phyloP scores from a whole-genome alignment of 2,888 invertebrate species.

The Eucriotettix oculatus region DNA sequence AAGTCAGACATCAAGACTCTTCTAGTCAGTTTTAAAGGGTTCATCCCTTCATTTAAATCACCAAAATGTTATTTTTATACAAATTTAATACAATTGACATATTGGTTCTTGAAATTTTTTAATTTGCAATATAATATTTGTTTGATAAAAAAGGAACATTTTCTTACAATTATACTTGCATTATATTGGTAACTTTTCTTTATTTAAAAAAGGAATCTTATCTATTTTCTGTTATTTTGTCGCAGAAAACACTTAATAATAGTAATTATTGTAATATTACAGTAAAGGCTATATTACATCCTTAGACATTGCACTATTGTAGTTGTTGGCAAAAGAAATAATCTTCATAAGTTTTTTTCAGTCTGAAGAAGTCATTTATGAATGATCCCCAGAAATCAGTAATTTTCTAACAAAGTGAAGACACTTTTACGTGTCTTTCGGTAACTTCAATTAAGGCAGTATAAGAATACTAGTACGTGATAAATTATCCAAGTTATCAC shows the following conservation, averaged over 20 bases:
- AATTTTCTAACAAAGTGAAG: background rate
- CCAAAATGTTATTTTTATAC: background rate
- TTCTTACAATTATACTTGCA: slow-evolving; percentile 7
- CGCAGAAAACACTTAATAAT: slow-evolving; percentile 3
- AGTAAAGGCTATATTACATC: slow-evolving; percentile 6
- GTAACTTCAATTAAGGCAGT: slow-evolving; percentile 11
- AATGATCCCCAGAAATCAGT: background rate
- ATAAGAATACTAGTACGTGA: slow-evolving; percentile 9
- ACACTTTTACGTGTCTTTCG: slow-evolving; percentile 2
- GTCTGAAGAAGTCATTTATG: no score
- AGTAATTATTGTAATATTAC: slow-evolving; percentile 3
- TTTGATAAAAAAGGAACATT: slow-evolving; percentile 11
- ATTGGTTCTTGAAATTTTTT: background rate
- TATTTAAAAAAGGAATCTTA: slow-evolving; percentile 3
- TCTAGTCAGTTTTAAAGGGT: slow-evolving; percentile 6
- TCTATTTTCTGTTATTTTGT: background rate
- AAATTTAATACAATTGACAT: background rate
- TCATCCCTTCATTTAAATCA: slow-evolving; percentile 6
- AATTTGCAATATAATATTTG: slow-evolving; percentile 1
- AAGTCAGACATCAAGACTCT: background rate
- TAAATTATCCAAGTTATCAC: slow-evolving; percentile 1
- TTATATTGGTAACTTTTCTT: slow-evolving; percentile 12
- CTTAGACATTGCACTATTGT: slow-evolving; percentile 6
- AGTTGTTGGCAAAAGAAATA: slow-evolving; percentile 4
- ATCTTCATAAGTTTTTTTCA: background rate